Base-by-base conservation (phyloP, 2,888 invertebrate genomes). In the Minunthozetes semirufus region DNA sequence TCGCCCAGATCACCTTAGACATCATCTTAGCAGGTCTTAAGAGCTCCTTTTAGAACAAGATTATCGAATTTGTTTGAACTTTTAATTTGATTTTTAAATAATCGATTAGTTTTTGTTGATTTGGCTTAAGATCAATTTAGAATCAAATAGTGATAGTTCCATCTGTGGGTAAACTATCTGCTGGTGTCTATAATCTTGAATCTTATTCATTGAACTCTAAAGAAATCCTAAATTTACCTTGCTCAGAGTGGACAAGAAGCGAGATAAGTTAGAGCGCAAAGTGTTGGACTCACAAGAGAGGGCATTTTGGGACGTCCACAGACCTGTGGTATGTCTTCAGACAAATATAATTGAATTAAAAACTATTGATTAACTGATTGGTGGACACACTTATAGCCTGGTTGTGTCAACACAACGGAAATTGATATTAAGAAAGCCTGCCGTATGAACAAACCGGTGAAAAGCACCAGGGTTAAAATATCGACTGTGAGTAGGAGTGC, bases 241-340 rank as follows among this genome's bases (percentile, higher is more conserved):
- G 59, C 81, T 33, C 80, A 86, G 86, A 87, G 98, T 99, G 70
- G 99, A 99, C 83, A 99, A 99, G 84, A 99, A 98, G 82, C 87
- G 99, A 38, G 98, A 99, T 82, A 97, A 99, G 82, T 84, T 98
- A 79, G 99, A 99, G 83, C 86, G 99, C 66, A 99, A 99, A 84
- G 96, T 99, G 13, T 84, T 99, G 76, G 99, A 99, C 84, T 97
- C 96, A 80, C 99, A 99, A 83, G 99, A 99, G 84, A 85, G 98
- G 79, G 99, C 99, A 0, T 99, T 99, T 84, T 99, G 99, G 99
- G 99, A 99, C 84, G 96, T 99, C 0, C 98, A 99, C 83, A 87
- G 99, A 81, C 99, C 99, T 13, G 95, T 97, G 89, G 93, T 94
- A 83, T 85, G 85, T 81, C 73, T 27, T 72, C 22, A 53, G 22